These are phyloP conservation scores for Aporophyla nigra DNA, from an alignment of 2,888 invertebrate genomes.

Conservation along the genomic window DNA sequence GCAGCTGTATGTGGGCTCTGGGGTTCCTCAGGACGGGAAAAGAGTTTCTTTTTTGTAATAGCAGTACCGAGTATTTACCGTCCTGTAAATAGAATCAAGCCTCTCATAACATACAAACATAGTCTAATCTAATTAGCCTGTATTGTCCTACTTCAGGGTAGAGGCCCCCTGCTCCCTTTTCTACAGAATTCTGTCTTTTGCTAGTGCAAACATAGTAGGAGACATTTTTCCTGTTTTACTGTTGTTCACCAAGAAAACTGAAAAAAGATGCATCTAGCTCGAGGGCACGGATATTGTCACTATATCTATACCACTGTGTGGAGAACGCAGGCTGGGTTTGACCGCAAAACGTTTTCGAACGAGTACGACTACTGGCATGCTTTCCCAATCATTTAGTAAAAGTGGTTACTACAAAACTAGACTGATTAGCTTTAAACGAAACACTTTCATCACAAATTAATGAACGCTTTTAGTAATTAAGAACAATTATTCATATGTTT, in stretches of 20 bases:
- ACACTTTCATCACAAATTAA: constrained; percentile 24
- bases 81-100: too few relatives aligned
- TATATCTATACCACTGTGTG: not conserved
- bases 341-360: not conserved
- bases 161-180: too few relatives aligned
- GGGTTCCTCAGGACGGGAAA: too few relatives aligned
- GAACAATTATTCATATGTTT: not conserved
- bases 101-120: not conserved
- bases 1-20: not conserved
- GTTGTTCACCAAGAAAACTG: not conserved
- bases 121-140: too few relatives aligned
- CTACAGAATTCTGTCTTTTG: too few relatives aligned
- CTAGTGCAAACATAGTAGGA: too few relatives aligned
- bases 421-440: constrained; percentile 2
- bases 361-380: not conserved
- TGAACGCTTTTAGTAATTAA: constrained; percentile 23
- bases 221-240: too few relatives aligned
- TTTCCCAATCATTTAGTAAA: constrained; percentile 10
- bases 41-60: not conserved
- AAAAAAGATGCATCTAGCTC: not conserved
- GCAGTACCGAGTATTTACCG: not conserved
- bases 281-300: not conserved
- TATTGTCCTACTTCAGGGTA: too few relatives aligned
- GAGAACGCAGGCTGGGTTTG: not conserved
- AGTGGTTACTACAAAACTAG: constrained; percentile 15